Evolutionary conservation across 1,140 invertebrate genomes (phyloP).

Genomic region (Drosophila obscura): DNA sequence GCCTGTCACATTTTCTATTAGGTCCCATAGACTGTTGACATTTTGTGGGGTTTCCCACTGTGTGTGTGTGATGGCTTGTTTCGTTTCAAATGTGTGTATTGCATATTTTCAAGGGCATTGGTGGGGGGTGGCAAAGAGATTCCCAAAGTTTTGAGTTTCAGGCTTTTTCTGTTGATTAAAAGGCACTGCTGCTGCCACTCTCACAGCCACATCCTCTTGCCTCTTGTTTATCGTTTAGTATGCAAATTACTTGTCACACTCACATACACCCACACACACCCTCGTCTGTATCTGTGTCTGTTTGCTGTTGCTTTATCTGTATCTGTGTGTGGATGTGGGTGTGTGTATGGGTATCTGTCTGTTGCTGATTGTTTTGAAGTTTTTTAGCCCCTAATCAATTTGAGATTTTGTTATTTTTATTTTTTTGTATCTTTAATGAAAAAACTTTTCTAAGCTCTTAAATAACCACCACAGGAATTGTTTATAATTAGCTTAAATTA

Average conservation of each 20-base stretch:
- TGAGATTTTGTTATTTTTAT: slow-evolving; percentile 60
- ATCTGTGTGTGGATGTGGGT: slow-evolving; percentile 1
- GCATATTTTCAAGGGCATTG: slow-evolving; percentile 33
- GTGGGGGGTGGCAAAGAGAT: neutral
- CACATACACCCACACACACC: neutral
- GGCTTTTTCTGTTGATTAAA: slow-evolving; percentile 76
- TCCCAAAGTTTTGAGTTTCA: slow-evolving; percentile 58
- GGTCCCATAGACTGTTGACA: slow-evolving; percentile 61
- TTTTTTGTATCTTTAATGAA: slow-evolving; percentile 62
- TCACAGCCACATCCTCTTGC: neutral
- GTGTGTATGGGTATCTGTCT: slow-evolving; percentile 35
- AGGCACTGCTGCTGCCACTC: slow-evolving; percentile 18
- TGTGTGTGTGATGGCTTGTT: slow-evolving; percentile 32
- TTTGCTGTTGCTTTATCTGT: slow-evolving; percentile 8
- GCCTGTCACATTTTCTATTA: slow-evolving; percentile 69
- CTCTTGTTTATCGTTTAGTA: slow-evolving; percentile 61
- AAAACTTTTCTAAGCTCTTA: slow-evolving; percentile 66
- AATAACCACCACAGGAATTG: slow-evolving; percentile 31
- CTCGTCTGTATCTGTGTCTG: slow-evolving; percentile 1
- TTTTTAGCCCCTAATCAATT: slow-evolving; percentile 78
- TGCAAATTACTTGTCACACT: slow-evolving; percentile 73
- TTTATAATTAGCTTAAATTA: slow-evolving; percentile 73
- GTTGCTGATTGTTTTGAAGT: slow-evolving; percentile 75
- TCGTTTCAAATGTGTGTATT: slow-evolving; percentile 42
- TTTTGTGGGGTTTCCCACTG: slow-evolving; percentile 26